Evolutionary conservation across 1,140 invertebrate genomes (phyloP).

Genomic region (Papilio dardanus): DNA sequence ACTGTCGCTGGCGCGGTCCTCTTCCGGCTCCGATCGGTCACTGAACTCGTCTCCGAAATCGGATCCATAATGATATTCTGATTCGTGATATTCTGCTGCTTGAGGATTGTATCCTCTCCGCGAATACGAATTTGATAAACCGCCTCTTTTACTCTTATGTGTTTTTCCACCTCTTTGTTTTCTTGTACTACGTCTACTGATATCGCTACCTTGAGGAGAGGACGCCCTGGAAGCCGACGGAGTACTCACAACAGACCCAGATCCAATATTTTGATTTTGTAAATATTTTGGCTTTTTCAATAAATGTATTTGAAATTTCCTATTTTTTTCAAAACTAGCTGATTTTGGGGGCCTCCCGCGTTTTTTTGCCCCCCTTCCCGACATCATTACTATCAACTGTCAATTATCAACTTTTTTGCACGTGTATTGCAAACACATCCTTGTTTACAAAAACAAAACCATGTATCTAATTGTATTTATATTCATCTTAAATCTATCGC

Average conservation of each 20-base stretch:
- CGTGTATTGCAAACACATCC: constrained; percentile 83
- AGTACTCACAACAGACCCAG: constrained; percentile 88
- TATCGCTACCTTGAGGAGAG: constrained; percentile 88
- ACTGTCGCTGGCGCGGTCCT: constrained; percentile 87
- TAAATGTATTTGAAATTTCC: constrained; percentile 93
- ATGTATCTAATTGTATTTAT: constrained; percentile 77
- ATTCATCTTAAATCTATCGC: constrained; percentile 79
- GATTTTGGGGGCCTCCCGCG: constrained; percentile 94
- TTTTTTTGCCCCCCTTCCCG: constrained; percentile 92
- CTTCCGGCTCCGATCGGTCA: constrained; percentile 89
- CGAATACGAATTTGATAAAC: constrained; percentile 83
- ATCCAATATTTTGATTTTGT: constrained; percentile 84
- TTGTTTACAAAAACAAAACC: constrained; percentile 83
- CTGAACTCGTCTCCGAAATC: constrained; percentile 94
- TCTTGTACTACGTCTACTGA: constrained; percentile 85
- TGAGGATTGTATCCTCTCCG: constrained; percentile 88
- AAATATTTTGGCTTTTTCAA: constrained; percentile 96
- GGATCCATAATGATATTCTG: constrained; percentile 95
- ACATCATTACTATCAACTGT: constrained; percentile 86
- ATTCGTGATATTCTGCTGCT: constrained; percentile 89
- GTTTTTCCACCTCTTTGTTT: constrained; percentile 84
- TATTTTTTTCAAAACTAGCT: constrained; percentile 90
- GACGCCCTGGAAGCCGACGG: constrained; percentile 89
- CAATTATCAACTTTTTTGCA: constrained; percentile 81
- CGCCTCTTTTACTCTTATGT: constrained; percentile 84